Conservation (phyloP, 2,113 vertebrate species). For the Thinocorus orbignyianus region DNA sequence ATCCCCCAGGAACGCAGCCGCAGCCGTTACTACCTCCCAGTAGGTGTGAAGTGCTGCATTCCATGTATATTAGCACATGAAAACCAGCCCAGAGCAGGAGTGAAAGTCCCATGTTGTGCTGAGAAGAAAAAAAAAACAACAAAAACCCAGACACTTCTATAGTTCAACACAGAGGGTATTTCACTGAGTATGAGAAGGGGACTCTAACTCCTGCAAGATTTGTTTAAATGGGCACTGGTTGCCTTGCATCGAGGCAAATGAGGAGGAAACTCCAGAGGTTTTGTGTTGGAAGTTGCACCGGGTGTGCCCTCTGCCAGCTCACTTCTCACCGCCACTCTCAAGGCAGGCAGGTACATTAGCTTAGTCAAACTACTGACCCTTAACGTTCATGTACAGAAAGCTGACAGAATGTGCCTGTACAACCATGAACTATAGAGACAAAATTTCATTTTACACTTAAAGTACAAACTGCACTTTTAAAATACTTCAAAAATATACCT, state of each 20-base stretch:
- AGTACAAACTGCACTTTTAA: background rate
- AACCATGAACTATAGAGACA: background rate
- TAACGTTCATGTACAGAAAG: background rate
- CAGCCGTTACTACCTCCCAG: background rate
- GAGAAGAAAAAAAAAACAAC: no score
- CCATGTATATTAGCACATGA: background rate
- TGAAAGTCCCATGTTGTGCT: background rate
- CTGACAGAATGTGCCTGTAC: background rate
- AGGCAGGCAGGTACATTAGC: fast-evolving
- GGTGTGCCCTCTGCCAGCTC: background rate
- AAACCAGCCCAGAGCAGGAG: background rate
- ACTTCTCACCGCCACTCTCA: background rate
- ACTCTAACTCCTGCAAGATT: background rate
- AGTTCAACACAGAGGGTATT: background rate
- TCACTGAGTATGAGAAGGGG: background rate
- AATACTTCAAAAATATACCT: background rate
- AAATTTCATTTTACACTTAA: background rate
- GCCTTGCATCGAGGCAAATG: background rate
- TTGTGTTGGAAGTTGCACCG: background rate
- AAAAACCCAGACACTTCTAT: background rate
- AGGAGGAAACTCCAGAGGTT: background rate
- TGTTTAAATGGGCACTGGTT: background rate
- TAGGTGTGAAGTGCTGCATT: background rate
- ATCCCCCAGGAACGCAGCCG: background rate
- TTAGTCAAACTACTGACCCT: background rate